phyloP scores from a whole-genome alignment of 2,888 invertebrate genomes.

The Cephus sareptanus region DNA sequence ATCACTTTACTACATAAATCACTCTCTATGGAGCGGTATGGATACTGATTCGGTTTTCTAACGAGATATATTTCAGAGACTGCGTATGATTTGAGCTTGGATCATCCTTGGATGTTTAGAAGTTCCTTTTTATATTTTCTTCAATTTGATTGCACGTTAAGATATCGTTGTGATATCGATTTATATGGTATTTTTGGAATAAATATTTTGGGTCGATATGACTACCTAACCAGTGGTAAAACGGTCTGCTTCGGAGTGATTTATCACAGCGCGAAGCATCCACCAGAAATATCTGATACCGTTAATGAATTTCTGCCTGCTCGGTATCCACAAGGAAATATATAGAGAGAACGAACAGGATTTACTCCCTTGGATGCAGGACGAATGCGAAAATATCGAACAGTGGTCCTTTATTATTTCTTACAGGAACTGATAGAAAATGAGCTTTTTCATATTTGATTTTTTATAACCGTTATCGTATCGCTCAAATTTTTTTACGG shows the following conservation, averaged over 20 bases:
- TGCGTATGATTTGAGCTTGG: slow-evolving; percentile 54
- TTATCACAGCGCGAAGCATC: slow-evolving; percentile 60
- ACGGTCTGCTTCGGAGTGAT: slow-evolving; percentile 39
- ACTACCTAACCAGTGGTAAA: not conserved
- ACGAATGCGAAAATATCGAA: not conserved
- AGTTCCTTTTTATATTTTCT: not conserved
- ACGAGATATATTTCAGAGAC: slow-evolving; percentile 52
- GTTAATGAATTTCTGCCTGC: slow-evolving; percentile 53
- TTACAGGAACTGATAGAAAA: not conserved
- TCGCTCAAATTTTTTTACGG: not conserved
- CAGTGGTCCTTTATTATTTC: not conserved
- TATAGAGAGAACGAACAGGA: not conserved
- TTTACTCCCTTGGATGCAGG: not conserved
- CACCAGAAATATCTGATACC: slow-evolving; percentile 63
- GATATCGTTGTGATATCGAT: not conserved
- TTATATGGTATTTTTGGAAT: not conserved
- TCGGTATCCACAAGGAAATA: not conserved
- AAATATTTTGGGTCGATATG: not conserved
- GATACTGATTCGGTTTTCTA: slow-evolving; percentile 32
- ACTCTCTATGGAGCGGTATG: not conserved
- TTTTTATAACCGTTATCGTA: not conserved
- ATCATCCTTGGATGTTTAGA: slow-evolving; percentile 54
- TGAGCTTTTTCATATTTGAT: not conserved
- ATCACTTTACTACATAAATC: slow-evolving; percentile 13
- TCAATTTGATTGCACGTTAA: not conserved